phyloP scores from a whole-genome alignment of 2,797 vertebrate genomes.

The Falco novaeseelandiae region DNA sequence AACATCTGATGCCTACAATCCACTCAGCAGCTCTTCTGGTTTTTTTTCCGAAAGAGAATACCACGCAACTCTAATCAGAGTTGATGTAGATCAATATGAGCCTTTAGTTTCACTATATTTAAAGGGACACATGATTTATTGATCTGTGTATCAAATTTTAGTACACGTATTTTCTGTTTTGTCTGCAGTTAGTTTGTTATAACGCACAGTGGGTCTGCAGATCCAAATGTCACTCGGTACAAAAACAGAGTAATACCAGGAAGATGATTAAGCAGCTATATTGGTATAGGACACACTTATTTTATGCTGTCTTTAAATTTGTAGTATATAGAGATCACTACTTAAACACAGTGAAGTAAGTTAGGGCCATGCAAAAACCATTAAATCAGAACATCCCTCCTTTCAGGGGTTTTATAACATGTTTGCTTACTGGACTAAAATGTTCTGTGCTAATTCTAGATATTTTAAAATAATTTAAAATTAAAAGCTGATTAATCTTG shows the following conservation, averaged over 20 bases:
- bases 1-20: neutral
- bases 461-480: neutral
- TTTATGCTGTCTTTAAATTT: neutral
- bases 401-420: neutral
- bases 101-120: slow-evolving; percentile 31
- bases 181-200: neutral
- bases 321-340: neutral
- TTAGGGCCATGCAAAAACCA: neutral
- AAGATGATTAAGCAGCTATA: neutral
- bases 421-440: neutral
- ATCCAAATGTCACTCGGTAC: neutral
- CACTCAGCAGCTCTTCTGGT: slow-evolving; percentile 1
- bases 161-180: neutral
- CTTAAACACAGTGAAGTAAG: neutral
- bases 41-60: neutral
- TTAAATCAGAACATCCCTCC: neutral
- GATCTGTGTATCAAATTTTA: slow-evolving; percentile 50
- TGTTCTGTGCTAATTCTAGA: neutral
- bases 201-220: neutral
- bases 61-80: neutral
- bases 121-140: slow-evolving; percentile 46
- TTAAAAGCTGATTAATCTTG: neutral
- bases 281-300: neutral
- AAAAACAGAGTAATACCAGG: neutral
- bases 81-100: slow-evolving; percentile 34